Conservation (phyloP, 1,140 invertebrate species). For the Andrena cerasifolii region DNA sequence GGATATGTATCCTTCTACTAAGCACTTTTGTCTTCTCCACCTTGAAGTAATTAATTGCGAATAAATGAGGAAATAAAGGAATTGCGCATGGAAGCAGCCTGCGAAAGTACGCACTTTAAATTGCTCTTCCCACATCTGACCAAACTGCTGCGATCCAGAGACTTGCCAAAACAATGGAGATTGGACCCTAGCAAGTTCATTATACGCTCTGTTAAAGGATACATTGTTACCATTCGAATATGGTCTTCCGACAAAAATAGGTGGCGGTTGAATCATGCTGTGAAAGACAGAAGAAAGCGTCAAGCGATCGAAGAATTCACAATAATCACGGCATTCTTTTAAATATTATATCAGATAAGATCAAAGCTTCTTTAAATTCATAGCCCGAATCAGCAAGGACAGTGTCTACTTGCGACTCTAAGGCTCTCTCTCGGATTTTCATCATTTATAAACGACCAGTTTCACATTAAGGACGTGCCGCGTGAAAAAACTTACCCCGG, state of each 20-base stretch:
- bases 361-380: slow-evolving; percentile 78
- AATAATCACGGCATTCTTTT: slow-evolving; percentile 4
- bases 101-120: slow-evolving; percentile 57
- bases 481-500: slow-evolving; percentile 68
- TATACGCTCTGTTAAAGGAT: slow-evolving; percentile 73
- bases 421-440: slow-evolving; percentile 77
- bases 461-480: no score
- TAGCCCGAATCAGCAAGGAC: slow-evolving; percentile 77
- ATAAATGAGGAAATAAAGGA: neutral
- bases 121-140: slow-evolving; percentile 73
- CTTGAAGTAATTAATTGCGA: slow-evolving; percentile 48
- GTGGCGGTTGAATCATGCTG: slow-evolving; percentile 73
- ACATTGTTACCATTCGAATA: slow-evolving; percentile 71
- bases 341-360: slow-evolving; percentile 78
- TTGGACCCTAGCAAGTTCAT: slow-evolving; percentile 72
- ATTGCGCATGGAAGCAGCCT: neutral
- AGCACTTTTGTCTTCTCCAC: slow-evolving; percentile 68
- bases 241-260: slow-evolving; percentile 70
- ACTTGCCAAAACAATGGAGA: slow-evolving; percentile 77
- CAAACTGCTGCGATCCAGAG: slow-evolving; percentile 64
- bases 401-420: slow-evolving; percentile 78
- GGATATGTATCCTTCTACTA: slow-evolving; percentile 68
- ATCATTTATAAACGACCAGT: slow-evolving; percentile 46
- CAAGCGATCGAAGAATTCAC: slow-evolving; percentile 7
- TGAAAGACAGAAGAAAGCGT: slow-evolving; percentile 49